These are phyloP conservation scores for Zalophus californianus DNA, from an alignment of 2,797 vertebrate species.

Conservation along the genomic window DNA sequence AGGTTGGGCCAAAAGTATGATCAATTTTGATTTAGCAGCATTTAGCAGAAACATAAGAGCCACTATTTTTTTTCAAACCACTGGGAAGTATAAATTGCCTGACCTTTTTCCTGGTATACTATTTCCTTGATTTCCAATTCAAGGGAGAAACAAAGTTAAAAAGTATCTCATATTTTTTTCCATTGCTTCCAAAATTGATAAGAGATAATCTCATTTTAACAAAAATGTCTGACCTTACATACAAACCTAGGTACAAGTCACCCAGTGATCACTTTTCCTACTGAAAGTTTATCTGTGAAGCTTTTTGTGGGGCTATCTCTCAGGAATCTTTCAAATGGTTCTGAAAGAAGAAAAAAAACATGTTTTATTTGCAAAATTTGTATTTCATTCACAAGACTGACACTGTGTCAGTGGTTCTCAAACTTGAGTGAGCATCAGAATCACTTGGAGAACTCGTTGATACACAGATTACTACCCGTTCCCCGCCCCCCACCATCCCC, in stretches of 20 bases:
- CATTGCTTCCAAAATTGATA: not conserved
- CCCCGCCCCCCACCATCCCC: not conserved
- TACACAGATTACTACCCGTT: not conserved
- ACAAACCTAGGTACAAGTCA: not conserved
- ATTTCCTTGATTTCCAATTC: constrained; percentile 33
- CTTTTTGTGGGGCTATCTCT: not conserved
- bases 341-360: not conserved
- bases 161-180: not conserved
- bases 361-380: not conserved
- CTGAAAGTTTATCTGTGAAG: not conserved
- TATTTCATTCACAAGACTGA: not conserved
- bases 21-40: constrained; percentile 41
- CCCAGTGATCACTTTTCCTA: not conserved
- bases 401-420: not conserved
- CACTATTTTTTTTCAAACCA: not conserved
- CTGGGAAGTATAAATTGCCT: not conserved
- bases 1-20: constrained; percentile 9
- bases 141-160: not conserved
- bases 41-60: not conserved
- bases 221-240: not conserved
- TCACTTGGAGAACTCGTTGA: not conserved
- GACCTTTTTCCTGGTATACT: not conserved
- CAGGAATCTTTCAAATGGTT: not conserved
- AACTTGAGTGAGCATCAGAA: not conserved
- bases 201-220: not conserved